A percentile compares a stretch with the other conserved stretches of the same genome.
These are phyloP conservation scores for Latrodectus hesperus DNA, from an alignment of 2,888 invertebrate species.

Conservation along the genomic window DNA sequence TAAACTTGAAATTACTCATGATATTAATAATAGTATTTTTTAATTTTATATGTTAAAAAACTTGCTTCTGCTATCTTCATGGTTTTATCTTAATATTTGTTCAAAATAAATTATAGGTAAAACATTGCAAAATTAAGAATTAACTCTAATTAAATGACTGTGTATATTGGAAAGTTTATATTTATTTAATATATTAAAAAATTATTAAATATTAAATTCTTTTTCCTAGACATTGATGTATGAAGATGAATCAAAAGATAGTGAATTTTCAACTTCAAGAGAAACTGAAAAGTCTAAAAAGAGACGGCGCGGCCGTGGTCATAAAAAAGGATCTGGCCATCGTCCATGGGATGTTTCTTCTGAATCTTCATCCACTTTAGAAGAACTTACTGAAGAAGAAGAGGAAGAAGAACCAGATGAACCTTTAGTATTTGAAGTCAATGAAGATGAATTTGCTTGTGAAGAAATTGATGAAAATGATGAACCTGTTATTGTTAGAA, in stretches of 20 bases:
- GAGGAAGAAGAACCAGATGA: constrained; percentile 76
- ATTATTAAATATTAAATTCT: background rate
- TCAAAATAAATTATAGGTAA: too few relatives aligned
- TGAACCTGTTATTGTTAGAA: constrained; percentile 81
- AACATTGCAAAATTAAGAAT: too few relatives aligned
- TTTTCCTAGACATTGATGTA: constrained; percentile 43
- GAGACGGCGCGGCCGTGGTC: constrained; percentile 68
- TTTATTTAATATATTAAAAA: background rate
- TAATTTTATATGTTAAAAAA: too few relatives aligned
- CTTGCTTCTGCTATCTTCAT: too few relatives aligned
- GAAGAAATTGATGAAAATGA: constrained; percentile 82
- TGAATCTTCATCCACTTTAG: constrained; percentile 55
- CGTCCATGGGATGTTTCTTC: constrained; percentile 68
- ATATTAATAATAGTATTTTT: too few relatives aligned
- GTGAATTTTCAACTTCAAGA: constrained; percentile 63
- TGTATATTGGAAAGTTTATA: background rate
- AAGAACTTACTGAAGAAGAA: constrained; percentile 70
- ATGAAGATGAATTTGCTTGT: constrained; percentile 92
- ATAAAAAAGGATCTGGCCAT: constrained; percentile 68
- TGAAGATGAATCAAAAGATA: constrained; percentile 66
- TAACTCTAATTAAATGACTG: background rate
- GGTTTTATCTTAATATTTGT: too few relatives aligned
- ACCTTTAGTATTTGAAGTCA: constrained; percentile 77
- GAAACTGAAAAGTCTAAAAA: constrained; percentile 63
- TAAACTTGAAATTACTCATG: too few relatives aligned